Evolutionary conservation across 2,888 invertebrate species (phyloP).

Genomic region (Rhagophthalmus giganteus): DNA sequence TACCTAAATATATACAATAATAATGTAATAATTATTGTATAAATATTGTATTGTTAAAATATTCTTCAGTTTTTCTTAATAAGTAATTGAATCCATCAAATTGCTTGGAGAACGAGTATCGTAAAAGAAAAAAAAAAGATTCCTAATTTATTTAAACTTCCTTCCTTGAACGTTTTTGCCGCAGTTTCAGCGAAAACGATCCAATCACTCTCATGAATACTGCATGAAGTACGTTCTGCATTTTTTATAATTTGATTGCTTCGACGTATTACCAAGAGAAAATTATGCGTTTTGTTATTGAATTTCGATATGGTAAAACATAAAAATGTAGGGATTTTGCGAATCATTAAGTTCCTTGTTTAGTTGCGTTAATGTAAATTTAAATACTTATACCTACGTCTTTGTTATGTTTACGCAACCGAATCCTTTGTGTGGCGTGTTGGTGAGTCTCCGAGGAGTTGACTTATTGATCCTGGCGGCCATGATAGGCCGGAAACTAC

Average conservation of each 20-base stretch:
- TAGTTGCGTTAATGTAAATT: background rate
- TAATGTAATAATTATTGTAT: too few species aligned
- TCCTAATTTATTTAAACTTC: too few species aligned
- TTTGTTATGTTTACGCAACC: conserved; percentile 2
- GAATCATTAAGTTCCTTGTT: background rate
- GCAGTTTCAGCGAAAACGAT: conserved; percentile 41
- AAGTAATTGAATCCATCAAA: too few species aligned
- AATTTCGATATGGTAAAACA: conserved; percentile 1
- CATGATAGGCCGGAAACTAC: conserved; percentile 46
- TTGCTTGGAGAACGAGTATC: too few species aligned
- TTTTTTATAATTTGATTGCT: conserved; percentile 45
- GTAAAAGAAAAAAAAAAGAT: too few species aligned
- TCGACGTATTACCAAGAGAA: conserved; percentile 10
- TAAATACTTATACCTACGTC: background rate
- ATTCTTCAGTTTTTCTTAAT: too few species aligned
- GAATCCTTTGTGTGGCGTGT: conserved; percentile 14
- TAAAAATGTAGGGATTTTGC: background rate
- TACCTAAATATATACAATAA: too few species aligned
- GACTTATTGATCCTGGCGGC: conserved; percentile 55
- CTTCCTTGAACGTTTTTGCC: conserved; percentile 27
- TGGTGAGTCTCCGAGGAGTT: conserved; percentile 48
- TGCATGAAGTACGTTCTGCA: conserved; percentile 39
- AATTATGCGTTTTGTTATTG: conserved; percentile 8
- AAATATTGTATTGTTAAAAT: too few species aligned
- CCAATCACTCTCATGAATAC: conserved; percentile 41